Evolutionary conservation across 1,140 invertebrate species (phyloP), one percentile per base, ranked within the genome.

Genomic region (Leptinotarsa lineolata): DNA sequence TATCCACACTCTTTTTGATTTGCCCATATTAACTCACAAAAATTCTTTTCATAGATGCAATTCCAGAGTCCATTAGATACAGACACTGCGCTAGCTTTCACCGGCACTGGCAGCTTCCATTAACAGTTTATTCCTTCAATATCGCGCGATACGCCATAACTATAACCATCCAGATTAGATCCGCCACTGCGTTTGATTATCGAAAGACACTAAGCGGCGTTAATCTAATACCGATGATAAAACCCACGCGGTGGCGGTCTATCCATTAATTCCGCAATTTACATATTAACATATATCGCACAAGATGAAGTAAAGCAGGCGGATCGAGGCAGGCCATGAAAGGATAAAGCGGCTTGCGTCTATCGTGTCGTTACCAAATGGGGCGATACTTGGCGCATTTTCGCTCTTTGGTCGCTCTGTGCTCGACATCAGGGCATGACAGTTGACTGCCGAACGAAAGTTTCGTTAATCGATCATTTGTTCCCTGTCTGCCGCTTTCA

Each of bases 231-330:
- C 39, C 73, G 68, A 68, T 68, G 68, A 68, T 74, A 74, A 63
- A 71, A 70, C 73, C 73, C 69, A 74, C 73, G 73, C 69, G 64
- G 20, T 30, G 61, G 61, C 61, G 61, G 61, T 22, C 61, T 21
- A 12, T 63, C 61, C 24, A 63, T 59, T 74, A 71, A 74, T 71
- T 30, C 61, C 61, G 59, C 73, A 74, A 74, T 74, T 74, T 74
- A 64, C 73, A 74, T 74, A 74, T 74, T 74, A 74, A 74, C 73
- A 74, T 74, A 74, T 74, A 74, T 74, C 73, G 73, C 73, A 74
- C 73, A 74, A 74, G 73, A 74, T 74, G 73, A 74, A 74, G 73
- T 74, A 71, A 74, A 74, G 73, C 73, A 71, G 69, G 73, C 69
- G 68, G 68, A 63, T 46, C 66, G 68, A 58, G 69, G 68, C 69